A percentile compares a stretch with the other conserved stretches of the same genome.
phyloP scores from a whole-genome alignment of 2,888 invertebrate species.

The Drosophila mimetica region DNA sequence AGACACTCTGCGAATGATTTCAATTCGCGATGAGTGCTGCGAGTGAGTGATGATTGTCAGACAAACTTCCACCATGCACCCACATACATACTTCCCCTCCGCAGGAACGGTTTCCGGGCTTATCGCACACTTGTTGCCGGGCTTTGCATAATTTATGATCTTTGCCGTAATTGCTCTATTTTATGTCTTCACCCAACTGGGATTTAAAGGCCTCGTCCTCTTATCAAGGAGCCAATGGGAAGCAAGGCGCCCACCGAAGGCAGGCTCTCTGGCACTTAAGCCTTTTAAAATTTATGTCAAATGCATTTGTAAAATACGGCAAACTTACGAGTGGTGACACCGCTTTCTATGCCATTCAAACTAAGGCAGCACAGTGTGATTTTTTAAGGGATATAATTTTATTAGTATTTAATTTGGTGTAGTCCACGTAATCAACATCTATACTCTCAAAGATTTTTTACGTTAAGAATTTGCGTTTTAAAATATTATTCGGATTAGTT shows the following conservation, averaged over 20 bases:
- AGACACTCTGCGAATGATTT: slow-evolving; percentile 45
- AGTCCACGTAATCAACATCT: too few species aligned
- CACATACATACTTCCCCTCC: slow-evolving; percentile 12
- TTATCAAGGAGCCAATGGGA: slow-evolving; percentile 52
- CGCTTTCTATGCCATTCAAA: slow-evolving; percentile 74
- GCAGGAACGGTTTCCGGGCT: slow-evolving; percentile 32
- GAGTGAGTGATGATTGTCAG: slow-evolving; percentile 71
- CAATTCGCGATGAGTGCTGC: slow-evolving; percentile 50
- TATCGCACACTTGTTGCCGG: slow-evolving; percentile 68
- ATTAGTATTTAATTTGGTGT: not conserved
- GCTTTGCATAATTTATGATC: slow-evolving; percentile 75
- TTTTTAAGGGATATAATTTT: not conserved
- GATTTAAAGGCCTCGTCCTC: slow-evolving; percentile 58
- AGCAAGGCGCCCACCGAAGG: slow-evolving; percentile 12
- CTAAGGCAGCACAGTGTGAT: slow-evolving; percentile 58
- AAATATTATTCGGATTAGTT: too few species aligned
- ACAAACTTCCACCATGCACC: slow-evolving; percentile 23
- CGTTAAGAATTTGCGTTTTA: too few species aligned
- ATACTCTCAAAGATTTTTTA: too few species aligned
- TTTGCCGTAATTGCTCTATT: slow-evolving; percentile 71
- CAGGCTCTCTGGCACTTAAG: slow-evolving; percentile 57
- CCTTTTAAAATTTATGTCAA: slow-evolving; percentile 79
- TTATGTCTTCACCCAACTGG: slow-evolving; percentile 63
- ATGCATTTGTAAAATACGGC: slow-evolving; percentile 80
- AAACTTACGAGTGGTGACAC: slow-evolving; percentile 74